Base-by-base conservation (phyloP, 2,113 vertebrate species). In the Oxyruncus cristatus region DNA sequence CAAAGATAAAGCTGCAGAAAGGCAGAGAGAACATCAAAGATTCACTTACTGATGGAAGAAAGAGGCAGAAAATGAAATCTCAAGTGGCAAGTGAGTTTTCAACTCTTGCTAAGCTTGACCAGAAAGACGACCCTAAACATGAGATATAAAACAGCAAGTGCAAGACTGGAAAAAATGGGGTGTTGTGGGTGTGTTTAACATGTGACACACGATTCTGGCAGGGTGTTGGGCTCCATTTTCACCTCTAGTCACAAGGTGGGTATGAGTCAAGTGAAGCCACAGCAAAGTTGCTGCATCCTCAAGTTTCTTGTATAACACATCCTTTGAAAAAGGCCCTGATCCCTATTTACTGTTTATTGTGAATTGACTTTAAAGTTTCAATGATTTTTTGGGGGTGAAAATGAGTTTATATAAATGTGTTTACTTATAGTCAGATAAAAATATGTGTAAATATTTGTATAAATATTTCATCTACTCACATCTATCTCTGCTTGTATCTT, bases 1-100 rank as follows among this genome's bases (percentile, higher is more conserved):
- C 83, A 72, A 84, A 89, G 74, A 87, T 58, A 72, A 91, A 88
- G 52, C 65, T 65, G 66, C 12, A 2, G 75, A 58, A 92, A 88
- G 39, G 55, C 76, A 75, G 84, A 53, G 37, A 52, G 55, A 85
- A 74, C 71, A 86, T 84, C 67, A 83, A 55, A 79, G 83, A 67
- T 70, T 85, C 28, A 0, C 52, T 72, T 49, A n/a, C 35, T 35
- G 61, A 39, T 88, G 76, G 49, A 62, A 91, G 88, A 80, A 93
- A 59, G 67, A 77, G 50, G 70, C 35, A 50, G 73, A 95, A 93
- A 93, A 95, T 84, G 63, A 92, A 59, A 65, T 61, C 61, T 92
- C 55, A 80, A 59, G 76, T 75, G 62, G 72, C 26, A 95, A 89
- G 76, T 1, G 9, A 93, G 53, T 70, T 93, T 93, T 80, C 5